A percentile compares a stretch with the other conserved stretches of the same genome.
Evolutionary conservation across 1,140 invertebrate genomes (phyloP).

Genomic region (Micrasema minimum): DNA sequence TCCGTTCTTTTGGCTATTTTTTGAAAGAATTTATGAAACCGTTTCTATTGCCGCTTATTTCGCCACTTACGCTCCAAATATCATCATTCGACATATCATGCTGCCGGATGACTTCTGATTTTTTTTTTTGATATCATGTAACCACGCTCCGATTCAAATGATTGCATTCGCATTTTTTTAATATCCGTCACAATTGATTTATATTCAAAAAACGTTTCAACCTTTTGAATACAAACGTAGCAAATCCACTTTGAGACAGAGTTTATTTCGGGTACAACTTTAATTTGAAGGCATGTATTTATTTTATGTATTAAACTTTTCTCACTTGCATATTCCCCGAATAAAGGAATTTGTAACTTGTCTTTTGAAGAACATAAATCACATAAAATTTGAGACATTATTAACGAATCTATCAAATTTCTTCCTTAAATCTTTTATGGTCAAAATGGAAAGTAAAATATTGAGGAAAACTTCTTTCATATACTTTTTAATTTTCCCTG

Average conservation of each 20-base stretch:
- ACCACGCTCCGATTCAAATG: neutral
- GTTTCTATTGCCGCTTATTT: neutral
- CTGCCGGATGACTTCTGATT: neutral
- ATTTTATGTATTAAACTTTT: constrained; percentile 43
- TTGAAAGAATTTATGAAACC: too few species aligned
- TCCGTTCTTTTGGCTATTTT: too few species aligned
- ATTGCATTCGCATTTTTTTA: neutral
- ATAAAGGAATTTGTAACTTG: constrained; percentile 36
- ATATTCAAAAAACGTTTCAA: constrained; percentile 47
- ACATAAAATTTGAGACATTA: too few species aligned
- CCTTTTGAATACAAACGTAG: constrained; percentile 41
- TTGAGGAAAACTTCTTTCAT: too few species aligned
- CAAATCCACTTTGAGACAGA: constrained; percentile 35
- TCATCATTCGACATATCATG: neutral
- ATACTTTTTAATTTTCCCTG: too few species aligned
- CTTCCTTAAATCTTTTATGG: too few species aligned
- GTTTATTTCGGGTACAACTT: neutral
- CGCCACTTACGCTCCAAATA: constrained; percentile 5
- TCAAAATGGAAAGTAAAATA: too few species aligned
- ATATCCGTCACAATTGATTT: constrained; percentile 23
- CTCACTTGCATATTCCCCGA: constrained; percentile 36
- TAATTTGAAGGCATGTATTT: constrained; percentile 39
- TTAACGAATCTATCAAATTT: too few species aligned
- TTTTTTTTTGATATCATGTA: constrained; percentile 1
- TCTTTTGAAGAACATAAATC: constrained; percentile 44